These are phyloP conservation scores for Anodontia alba DNA, from an alignment of 2,888 invertebrate species.

Conservation along the genomic window DNA sequence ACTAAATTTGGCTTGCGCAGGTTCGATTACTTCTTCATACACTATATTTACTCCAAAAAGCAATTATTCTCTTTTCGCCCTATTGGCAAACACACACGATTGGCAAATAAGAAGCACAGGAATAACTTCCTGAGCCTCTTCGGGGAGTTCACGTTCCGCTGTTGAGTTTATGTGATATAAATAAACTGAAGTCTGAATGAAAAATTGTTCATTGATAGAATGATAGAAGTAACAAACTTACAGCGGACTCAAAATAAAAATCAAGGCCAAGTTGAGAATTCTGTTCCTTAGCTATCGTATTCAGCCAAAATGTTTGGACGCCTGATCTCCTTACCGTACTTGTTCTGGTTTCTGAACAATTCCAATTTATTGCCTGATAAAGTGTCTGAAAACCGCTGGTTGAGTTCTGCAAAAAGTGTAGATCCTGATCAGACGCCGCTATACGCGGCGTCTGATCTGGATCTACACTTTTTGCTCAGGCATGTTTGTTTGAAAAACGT, in stretches of 20 bases:
- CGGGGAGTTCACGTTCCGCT: background rate
- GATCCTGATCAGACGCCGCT: too few relatives aligned
- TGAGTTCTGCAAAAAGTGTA: too few relatives aligned
- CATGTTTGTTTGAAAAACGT: too few relatives aligned
- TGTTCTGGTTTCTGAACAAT: too few relatives aligned
- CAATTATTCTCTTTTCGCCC: background rate
- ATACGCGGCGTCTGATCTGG: too few relatives aligned
- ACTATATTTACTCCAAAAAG: background rate
- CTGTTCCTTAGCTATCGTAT: background rate
- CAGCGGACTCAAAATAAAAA: background rate
- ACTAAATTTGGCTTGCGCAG: too few relatives aligned
- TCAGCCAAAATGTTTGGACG: too few relatives aligned
- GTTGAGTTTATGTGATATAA: background rate
- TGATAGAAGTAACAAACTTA: background rate
- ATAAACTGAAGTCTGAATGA: background rate
- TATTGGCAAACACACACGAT: background rate
- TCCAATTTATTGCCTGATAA: too few relatives aligned
- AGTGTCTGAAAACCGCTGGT: too few relatives aligned
- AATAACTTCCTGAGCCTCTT: background rate
- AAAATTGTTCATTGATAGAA: conserved; percentile 11
- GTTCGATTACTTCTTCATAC: too few relatives aligned
- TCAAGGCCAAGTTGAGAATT: background rate
- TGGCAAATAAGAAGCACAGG: background rate
- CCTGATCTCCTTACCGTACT: too few relatives aligned
- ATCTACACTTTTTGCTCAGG: too few relatives aligned